Conservation (phyloP, 2,888 invertebrate species). For the Mamestra brassicae region DNA sequence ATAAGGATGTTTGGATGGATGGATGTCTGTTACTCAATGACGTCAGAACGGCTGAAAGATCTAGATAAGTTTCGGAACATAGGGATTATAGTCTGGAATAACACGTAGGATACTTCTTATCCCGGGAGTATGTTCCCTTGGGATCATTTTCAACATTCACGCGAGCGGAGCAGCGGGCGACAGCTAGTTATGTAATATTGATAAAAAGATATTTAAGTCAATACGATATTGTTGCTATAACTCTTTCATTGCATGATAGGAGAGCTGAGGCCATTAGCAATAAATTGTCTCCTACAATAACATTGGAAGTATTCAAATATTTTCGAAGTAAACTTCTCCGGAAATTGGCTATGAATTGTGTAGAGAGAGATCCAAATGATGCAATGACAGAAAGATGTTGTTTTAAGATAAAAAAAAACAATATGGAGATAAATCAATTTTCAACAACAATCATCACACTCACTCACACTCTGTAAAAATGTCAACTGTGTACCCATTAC, state of each 20-base stretch:
- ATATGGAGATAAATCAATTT: background rate
- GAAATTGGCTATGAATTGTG: slow-evolving; percentile 39
- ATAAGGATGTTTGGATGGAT: no score
- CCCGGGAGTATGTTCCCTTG: no score
- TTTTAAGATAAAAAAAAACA: background rate
- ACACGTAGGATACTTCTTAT: no score
- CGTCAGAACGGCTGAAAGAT: no score
- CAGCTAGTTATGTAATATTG: no score
- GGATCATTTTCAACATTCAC: no score
- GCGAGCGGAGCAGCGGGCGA: no score
- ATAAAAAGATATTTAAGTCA: no score
- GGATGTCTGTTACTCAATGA: no score
- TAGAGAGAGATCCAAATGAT: slow-evolving; percentile 19
- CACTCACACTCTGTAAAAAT: background rate
- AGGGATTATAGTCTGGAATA: no score
- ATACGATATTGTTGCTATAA: background rate
- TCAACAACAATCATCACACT: background rate
- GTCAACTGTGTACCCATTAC: background rate
- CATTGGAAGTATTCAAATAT: slow-evolving; percentile 14
- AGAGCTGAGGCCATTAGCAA: background rate
- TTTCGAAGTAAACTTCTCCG: slow-evolving; percentile 28
- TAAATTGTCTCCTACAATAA: background rate
- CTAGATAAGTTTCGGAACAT: no score
- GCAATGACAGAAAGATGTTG: background rate
- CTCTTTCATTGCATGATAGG: background rate